A percentile compares a stretch with the other conserved stretches of the same genome.
phyloP scores from a whole-genome alignment of 2,888 invertebrate species.

The Folsomia manolachei region DNA sequence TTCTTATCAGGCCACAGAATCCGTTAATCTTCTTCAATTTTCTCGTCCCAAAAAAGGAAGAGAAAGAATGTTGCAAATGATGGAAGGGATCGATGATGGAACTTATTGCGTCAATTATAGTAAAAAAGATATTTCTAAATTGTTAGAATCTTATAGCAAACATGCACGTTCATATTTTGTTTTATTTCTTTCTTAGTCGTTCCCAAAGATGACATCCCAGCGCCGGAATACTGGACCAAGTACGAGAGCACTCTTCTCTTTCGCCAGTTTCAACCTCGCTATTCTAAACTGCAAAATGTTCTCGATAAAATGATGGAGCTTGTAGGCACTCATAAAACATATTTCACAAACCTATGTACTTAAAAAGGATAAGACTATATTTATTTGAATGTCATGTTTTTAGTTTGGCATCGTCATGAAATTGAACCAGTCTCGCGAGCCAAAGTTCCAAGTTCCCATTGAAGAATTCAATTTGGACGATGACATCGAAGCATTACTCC shows the following conservation, averaged over 20 bases:
- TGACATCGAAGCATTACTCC: slow-evolving; percentile 36
- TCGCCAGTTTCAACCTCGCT: slow-evolving; percentile 29
- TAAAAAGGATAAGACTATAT: too few relatives aligned
- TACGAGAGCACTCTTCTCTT: slow-evolving; percentile 28
- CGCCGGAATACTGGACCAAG: slow-evolving; percentile 31
- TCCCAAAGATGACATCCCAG: slow-evolving; percentile 26
- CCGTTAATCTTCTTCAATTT: background rate
- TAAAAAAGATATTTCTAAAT: background rate
- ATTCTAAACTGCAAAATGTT: slow-evolving; percentile 9
- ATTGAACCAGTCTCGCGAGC: slow-evolving; percentile 35
- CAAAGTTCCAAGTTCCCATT: slow-evolving; percentile 27
- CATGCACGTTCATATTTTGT: too few relatives aligned
- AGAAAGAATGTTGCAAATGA: slow-evolving; percentile 8
- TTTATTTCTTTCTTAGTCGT: slow-evolving; percentile 6
- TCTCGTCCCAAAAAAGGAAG: slow-evolving; percentile 1
- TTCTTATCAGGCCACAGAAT: background rate
- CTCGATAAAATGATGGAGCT: background rate
- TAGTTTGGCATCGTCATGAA: slow-evolving; percentile 41
- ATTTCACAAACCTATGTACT: too few relatives aligned
- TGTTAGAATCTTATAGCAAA: too few relatives aligned
- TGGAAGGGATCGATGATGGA: slow-evolving; percentile 31
- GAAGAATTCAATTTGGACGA: slow-evolving; percentile 43
- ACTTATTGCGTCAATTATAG: slow-evolving; percentile 29
- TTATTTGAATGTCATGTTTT: background rate
- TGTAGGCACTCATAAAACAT: background rate